Evolutionary conservation across 2,888 invertebrate genomes (phyloP).

Genomic region (Brenthis hecate): DNA sequence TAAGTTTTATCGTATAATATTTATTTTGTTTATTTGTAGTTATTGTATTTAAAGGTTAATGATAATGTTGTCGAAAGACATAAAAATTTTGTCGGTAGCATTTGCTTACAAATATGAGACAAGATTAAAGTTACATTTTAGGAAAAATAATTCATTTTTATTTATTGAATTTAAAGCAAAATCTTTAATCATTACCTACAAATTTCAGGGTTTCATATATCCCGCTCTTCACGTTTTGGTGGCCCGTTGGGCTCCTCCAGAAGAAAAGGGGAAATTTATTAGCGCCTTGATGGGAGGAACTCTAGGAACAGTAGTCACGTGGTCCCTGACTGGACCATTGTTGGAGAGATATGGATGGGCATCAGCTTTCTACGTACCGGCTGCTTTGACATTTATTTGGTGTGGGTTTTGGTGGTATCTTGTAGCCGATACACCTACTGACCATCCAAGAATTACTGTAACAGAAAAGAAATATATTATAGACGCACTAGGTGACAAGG

Average conservation of each 20-base stretch:
- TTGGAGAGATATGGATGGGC: slow-evolving; percentile 85
- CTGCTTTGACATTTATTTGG: slow-evolving; percentile 80
- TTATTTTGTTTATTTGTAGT: no score
- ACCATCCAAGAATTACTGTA: slow-evolving; percentile 84
- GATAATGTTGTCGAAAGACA: no score
- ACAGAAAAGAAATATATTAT: slow-evolving; percentile 85
- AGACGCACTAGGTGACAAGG: slow-evolving; percentile 81
- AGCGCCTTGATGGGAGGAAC: slow-evolving; percentile 88
- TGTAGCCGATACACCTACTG: slow-evolving; percentile 84
- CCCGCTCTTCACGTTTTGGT: slow-evolving; percentile 85
- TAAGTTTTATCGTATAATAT: no score
- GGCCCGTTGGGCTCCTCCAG: slow-evolving; percentile 88
- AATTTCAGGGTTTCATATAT: slow-evolving; percentile 81
- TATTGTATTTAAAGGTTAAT: no score
- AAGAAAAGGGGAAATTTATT: slow-evolving; percentile 88
- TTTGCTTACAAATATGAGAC: no score
- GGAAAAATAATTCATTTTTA: background rate
- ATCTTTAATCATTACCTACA: background rate
- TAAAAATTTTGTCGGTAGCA: no score
- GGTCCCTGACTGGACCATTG: slow-evolving; percentile 85
- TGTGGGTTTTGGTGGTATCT: slow-evolving; percentile 83
- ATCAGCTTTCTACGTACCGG: slow-evolving; percentile 85
- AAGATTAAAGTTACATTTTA: background rate
- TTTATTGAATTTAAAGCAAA: no score
- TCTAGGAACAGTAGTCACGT: slow-evolving; percentile 86